Evolutionary conservation across 2,797 vertebrate species (phyloP).

Genomic region (Harpagifer antarcticus): DNA sequence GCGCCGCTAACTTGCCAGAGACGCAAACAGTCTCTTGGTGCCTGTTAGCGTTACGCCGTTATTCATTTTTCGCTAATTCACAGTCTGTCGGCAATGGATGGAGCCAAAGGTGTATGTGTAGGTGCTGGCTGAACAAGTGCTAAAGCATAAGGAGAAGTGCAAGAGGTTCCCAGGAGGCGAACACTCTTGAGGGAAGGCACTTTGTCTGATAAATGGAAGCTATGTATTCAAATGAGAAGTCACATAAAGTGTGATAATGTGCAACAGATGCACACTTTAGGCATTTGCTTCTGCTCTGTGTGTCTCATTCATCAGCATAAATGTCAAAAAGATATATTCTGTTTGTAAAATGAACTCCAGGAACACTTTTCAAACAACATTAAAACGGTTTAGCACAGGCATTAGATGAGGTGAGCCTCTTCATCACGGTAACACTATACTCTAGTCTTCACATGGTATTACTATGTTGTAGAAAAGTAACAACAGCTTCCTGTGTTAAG

Average conservation of each 20-base stretch:
- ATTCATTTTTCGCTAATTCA: constrained; percentile 41
- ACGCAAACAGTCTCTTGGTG: constrained; percentile 36
- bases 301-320: constrained; percentile 17
- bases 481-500: neutral
- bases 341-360: neutral
- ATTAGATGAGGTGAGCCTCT: neutral
- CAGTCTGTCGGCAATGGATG: constrained; percentile 17
- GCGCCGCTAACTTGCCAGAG: constrained; percentile 27
- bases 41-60: constrained; percentile 28
- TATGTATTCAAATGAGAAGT: constrained; percentile 38
- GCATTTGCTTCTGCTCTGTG: neutral
- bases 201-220: constrained; percentile 28
- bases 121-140: constrained; percentile 2
- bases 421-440: neutral
- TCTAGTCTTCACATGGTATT: neutral
- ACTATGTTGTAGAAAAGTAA: neutral
- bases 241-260: constrained; percentile 3
- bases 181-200: neutral
- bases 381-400: neutral
- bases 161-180: neutral
- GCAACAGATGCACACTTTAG: neutral
- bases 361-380: neutral
- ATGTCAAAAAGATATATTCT: neutral
- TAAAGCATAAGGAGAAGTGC: neutral
- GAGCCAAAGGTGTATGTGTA: constrained; percentile 19